Conservation (phyloP, 1,140 invertebrate species). For the Scylla paramamosain region DNA sequence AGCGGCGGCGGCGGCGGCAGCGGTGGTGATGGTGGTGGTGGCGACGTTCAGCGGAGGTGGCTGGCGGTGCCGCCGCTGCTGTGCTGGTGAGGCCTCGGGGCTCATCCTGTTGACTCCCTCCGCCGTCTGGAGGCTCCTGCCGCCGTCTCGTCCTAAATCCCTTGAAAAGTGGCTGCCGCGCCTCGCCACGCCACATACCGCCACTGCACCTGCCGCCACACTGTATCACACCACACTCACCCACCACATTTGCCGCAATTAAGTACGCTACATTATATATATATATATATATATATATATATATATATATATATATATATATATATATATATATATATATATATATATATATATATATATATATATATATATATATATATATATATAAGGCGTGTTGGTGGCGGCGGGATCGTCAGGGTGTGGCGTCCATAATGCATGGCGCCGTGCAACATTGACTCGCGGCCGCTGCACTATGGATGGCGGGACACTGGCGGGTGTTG, state of each 20-base stretch:
- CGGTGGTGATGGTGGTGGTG: not conserved
- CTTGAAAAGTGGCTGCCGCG: not conserved
- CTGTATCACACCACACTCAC: too few relatives aligned
- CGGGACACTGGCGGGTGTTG: not conserved
- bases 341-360: constrained; percentile 34
- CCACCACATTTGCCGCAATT: not conserved
- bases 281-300: constrained; percentile 31
- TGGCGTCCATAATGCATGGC: not conserved
- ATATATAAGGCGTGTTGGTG: not conserved
- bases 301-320: constrained; percentile 40
- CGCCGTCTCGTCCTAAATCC: not conserved
- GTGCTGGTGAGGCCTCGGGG: not conserved
- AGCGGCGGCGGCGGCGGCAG: not conserved
- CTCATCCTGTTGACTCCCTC: not conserved
- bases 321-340: constrained; percentile 4
- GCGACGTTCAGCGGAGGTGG: not conserved
- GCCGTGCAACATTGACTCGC: not conserved
- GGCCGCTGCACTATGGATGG: too few relatives aligned
- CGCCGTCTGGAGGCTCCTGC: not conserved
- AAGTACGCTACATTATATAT: not conserved
- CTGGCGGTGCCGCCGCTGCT: too few relatives aligned
- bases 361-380: constrained; percentile 28
- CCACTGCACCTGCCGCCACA: too few relatives aligned
- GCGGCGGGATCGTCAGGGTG: not conserved
- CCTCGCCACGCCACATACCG: not conserved